Conservation (phyloP, 2,888 invertebrate species). For the Gastrophysa polygoni region DNA sequence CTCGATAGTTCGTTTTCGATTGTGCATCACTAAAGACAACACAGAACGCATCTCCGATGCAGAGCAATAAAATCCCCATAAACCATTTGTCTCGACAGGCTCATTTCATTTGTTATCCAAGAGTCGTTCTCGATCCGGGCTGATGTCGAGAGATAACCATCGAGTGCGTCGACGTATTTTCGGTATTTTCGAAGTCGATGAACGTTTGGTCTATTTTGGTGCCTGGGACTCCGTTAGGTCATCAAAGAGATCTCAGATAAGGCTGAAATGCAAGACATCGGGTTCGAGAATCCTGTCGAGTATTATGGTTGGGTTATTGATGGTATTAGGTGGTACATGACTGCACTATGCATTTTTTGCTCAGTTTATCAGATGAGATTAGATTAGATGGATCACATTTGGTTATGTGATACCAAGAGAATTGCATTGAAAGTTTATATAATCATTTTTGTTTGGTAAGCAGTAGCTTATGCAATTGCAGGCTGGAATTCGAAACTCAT, state of each 20-base stretch:
- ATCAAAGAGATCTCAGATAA: slow-evolving; percentile 33
- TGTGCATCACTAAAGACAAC: not conserved
- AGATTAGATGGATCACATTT: no score
- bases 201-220: slow-evolving; percentile 31
- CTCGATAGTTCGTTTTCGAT: no score
- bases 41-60: not conserved
- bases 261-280: slow-evolving; percentile 35
- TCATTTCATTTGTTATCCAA: not conserved
- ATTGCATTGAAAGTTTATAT: no score
- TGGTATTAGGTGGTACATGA: not conserved
- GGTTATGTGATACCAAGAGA: no score
- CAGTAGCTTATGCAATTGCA: no score
- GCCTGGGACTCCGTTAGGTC: slow-evolving; percentile 13
- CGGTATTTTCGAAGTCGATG: slow-evolving; percentile 52
- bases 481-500: no score
- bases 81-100: not conserved
- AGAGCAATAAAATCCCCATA: not conserved
- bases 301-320: slow-evolving; percentile 25
- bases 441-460: no score
- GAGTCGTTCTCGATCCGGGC: not conserved
- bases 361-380: not conserved
- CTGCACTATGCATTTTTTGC: not conserved
- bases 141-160: slow-evolving; percentile 46
- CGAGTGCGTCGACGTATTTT: slow-evolving; percentile 53
- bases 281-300: slow-evolving; percentile 41